These are phyloP conservation scores for Cromileptes altivelis DNA, from an alignment of 2,113 vertebrate species.

Conservation along the genomic window DNA sequence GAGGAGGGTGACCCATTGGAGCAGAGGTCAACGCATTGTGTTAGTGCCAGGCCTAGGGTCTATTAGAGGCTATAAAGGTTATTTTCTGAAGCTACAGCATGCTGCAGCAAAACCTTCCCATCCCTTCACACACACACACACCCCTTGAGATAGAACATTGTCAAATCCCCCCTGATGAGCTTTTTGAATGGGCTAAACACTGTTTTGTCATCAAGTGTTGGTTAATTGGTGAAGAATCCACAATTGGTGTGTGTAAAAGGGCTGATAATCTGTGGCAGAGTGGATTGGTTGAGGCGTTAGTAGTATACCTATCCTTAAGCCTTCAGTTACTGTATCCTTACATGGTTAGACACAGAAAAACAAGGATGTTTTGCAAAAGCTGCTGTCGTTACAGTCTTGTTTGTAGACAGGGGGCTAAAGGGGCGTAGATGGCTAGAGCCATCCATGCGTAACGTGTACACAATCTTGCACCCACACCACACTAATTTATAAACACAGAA, in stretches of 20 bases:
- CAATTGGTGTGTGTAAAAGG: constrained; percentile 89
- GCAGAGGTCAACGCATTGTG: constrained; percentile 92
- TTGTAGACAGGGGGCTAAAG: constrained; percentile 3
- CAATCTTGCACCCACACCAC: not conserved
- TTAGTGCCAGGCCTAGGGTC: constrained; percentile 80
- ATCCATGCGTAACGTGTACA: not conserved
- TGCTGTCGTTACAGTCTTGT: not conserved
- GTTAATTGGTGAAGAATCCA: constrained; percentile 90
- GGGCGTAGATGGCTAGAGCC: not conserved
- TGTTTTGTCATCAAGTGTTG: constrained; percentile 89
- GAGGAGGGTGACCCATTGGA: constrained; percentile 86
- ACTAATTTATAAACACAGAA: not conserved
- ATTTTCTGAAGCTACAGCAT: constrained; percentile 85
- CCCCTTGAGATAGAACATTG: constrained; percentile 85
- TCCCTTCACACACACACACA: constrained; percentile 61
- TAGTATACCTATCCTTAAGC: constrained; percentile 73
- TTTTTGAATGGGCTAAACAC: constrained; percentile 88
- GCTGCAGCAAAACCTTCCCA: constrained; percentile 78
- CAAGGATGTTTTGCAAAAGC: constrained; percentile 11
- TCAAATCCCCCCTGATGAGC: constrained; percentile 83
- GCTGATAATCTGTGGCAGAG: constrained; percentile 90
- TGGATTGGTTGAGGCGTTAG: constrained; percentile 76
- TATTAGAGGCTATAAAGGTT: constrained; percentile 89
- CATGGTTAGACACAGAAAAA: constrained; percentile 19
- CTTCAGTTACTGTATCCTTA: constrained; percentile 36